These are phyloP conservation scores for Hetaerina titia DNA, from an alignment of 2,888 invertebrate species.

Conservation along the genomic window DNA sequence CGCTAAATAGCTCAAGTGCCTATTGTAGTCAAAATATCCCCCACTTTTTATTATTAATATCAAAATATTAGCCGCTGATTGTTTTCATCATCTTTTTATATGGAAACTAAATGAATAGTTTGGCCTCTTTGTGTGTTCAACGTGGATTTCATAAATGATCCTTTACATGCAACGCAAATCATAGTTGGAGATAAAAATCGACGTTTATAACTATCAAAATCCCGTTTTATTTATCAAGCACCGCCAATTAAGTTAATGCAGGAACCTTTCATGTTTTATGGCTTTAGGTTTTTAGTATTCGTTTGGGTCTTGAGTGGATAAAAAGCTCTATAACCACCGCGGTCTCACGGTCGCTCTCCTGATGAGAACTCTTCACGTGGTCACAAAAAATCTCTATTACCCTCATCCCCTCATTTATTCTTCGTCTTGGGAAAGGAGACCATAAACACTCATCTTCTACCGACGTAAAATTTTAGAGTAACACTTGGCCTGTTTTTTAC, in stretches of 20 bases:
- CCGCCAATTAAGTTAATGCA: background rate
- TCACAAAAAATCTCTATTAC: background rate
- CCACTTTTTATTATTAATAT: too few species aligned
- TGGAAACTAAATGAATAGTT: too few species aligned
- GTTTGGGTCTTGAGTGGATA: background rate
- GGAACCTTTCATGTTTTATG: background rate
- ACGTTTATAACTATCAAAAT: background rate
- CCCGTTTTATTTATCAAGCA: background rate
- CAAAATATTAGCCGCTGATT: too few species aligned
- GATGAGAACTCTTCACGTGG: conserved; percentile 5
- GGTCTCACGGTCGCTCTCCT: background rate
- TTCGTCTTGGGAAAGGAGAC: background rate
- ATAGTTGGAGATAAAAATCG: background rate
- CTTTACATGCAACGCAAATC: too few species aligned
- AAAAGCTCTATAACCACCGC: background rate
- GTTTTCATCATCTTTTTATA: too few species aligned
- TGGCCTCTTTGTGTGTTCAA: too few species aligned
- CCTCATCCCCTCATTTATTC: conserved; percentile 22
- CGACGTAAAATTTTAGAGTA: conserved; percentile 16
- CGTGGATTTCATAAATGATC: too few species aligned
- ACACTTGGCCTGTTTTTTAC: background rate
- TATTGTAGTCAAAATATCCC: too few species aligned
- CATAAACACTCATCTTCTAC: conserved; percentile 43
- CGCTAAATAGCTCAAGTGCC: too few species aligned
- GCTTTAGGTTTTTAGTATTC: background rate